Evolutionary conservation across 2,797 vertebrate species (phyloP), one percentile per base, ranked within the genome.

Genomic region (Natrix natrix): DNA sequence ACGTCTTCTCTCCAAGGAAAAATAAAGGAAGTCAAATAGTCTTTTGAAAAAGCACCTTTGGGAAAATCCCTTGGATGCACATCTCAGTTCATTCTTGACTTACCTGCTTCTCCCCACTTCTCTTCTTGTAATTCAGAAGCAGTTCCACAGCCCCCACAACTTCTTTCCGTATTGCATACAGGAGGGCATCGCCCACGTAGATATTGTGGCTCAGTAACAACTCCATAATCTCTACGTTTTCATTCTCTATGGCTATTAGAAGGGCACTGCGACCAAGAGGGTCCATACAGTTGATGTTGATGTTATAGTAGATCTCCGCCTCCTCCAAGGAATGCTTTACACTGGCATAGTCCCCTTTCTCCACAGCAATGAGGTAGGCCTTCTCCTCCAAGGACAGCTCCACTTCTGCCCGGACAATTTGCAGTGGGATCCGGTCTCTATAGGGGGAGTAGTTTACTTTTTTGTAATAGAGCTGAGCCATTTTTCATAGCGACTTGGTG

Each of bases 151-250:
- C 99, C 8, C 99, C 99, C 93, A 99, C 99, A 94, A 99, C 99
- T 97, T 99, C 99, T 94, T 99, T 99, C 78, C 99, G 97, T 96
- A 99, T 99, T 93, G 99, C 99, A 13, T 99, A 99, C 90, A 99
- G 98, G 95, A 99, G 96, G 3, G 99, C 99, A n/a, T 99, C 99
- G 0, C 99, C 99, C 26, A 99, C 99, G 17, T 99, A 98, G 91
- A 99, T 98, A 1, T 98, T 98, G 94, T 99, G 98, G 97, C 98
- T 98, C 66, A 99, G 96, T 83, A 99, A 98, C 24, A 99, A 97
- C 97, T 99, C 99, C 98, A 99, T 99, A 96, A 99, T 99, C 97
- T 99, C 99, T 97, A 99, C 96, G 95, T 99, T 99, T 96, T 99
- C 99, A 13, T 99, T 99, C 97, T 99, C 99, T 95, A 99, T 99